phyloP scores from a whole-genome alignment of 2,113 vertebrate genomes.

The Axis porcinus region DNA sequence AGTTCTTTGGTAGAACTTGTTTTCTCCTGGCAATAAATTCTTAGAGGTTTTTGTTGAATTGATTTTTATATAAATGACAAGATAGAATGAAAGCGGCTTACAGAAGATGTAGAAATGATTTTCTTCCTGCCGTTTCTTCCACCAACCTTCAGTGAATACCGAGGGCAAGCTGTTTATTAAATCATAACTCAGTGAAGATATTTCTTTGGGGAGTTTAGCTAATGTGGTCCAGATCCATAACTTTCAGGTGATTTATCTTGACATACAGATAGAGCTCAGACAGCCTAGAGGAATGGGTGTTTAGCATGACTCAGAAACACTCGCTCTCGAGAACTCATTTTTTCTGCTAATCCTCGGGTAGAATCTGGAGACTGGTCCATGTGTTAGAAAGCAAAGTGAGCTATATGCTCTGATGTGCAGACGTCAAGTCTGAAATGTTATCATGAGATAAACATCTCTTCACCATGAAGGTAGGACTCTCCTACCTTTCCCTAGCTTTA shows the following conservation, averaged over 20 bases:
- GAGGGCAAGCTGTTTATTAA: constrained; percentile 38
- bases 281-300: background rate
- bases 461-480: background rate
- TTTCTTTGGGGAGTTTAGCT: constrained; percentile 40
- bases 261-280: background rate
- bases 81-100: background rate
- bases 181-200: constrained; percentile 36
- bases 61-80: constrained; percentile 39
- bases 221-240: constrained; percentile 27
- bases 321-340: background rate
- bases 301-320: background rate
- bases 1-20: background rate
- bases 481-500: background rate
- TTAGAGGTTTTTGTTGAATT: background rate
- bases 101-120: background rate
- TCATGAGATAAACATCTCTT: background rate
- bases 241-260: constrained; percentile 41
- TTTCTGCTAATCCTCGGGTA: background rate
- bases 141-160: constrained; percentile 7
- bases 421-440: background rate
- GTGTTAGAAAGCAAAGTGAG: background rate
- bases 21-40: constrained; percentile 31
- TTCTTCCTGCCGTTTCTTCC: background rate
- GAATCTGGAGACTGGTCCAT: background rate
- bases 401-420: background rate